Evolutionary conservation across 2,888 invertebrate species (phyloP).

Genomic region (Physocephala rufipes): DNA sequence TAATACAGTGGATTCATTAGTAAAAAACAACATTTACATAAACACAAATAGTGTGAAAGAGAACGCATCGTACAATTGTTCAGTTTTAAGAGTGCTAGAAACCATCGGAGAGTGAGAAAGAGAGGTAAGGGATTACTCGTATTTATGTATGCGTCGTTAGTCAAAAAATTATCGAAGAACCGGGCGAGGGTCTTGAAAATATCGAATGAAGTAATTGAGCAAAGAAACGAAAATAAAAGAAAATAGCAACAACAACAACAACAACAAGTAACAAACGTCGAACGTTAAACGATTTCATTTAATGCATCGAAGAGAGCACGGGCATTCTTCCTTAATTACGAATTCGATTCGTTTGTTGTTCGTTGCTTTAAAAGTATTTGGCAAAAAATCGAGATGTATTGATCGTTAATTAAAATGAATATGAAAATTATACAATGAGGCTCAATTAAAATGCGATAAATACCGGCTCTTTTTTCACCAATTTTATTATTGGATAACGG

Average conservation of each 20-base stretch:
- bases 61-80: not conserved
- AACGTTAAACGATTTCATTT: not conserved
- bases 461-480: no score
- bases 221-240: constrained; percentile 5
- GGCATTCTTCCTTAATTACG: no score
- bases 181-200: constrained; percentile 50
- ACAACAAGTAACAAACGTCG: constrained; percentile 14
- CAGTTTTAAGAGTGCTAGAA: not conserved
- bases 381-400: no score
- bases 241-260: constrained; percentile 20
- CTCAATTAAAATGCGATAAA: no score
- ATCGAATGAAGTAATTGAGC: constrained; percentile 33
- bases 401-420: no score
- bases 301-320: no score
- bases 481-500: no score
- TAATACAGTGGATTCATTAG: constrained; percentile 22
- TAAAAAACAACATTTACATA: constrained; percentile 3
- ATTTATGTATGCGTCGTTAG: not conserved
- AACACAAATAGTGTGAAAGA: not conserved
- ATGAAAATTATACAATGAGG: no score
- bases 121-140: not conserved
- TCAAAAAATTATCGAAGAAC: not conserved
- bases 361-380: no score
- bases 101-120: not conserved
- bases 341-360: no score